These are phyloP conservation scores for Chiloscyllium plagiosum DNA, from an alignment of 2,113 vertebrate species.

Conservation along the genomic window DNA sequence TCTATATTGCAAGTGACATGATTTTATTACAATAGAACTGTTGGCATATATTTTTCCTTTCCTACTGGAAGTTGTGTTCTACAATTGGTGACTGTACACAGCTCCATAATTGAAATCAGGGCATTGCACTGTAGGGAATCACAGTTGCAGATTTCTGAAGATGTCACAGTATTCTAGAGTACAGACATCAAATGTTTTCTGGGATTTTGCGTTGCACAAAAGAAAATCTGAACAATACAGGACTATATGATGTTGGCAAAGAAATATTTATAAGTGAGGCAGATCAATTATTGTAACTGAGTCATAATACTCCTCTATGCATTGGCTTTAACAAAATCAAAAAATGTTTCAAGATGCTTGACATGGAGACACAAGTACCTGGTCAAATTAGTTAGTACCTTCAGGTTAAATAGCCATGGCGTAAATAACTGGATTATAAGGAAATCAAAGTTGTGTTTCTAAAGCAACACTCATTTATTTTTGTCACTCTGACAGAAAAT, in stretches of 20 bases:
- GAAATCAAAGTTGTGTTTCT: background rate
- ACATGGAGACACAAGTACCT: background rate
- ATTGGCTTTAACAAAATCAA: background rate
- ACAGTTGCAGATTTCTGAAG: background rate
- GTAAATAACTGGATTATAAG: background rate
- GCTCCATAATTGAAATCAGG: background rate
- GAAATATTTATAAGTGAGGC: background rate
- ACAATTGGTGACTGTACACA: background rate
- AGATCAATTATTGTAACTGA: background rate
- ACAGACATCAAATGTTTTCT: background rate
- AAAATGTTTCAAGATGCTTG: background rate
- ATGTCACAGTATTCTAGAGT: background rate
- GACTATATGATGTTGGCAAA: background rate
- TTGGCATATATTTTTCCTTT: background rate
- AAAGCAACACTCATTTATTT: background rate
- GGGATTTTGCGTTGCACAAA: background rate
- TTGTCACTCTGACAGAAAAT: background rate
- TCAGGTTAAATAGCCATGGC: background rate
- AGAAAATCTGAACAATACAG: background rate
- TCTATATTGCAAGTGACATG: background rate
- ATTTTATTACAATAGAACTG: background rate
- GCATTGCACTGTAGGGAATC: background rate
- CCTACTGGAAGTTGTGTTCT: background rate
- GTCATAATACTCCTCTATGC: background rate
- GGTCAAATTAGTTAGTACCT: background rate